These are phyloP conservation scores for Agelas oroides DNA, from an alignment of 37 sponge, comb jelly and placozoan species.

Conservation along the genomic window DNA sequence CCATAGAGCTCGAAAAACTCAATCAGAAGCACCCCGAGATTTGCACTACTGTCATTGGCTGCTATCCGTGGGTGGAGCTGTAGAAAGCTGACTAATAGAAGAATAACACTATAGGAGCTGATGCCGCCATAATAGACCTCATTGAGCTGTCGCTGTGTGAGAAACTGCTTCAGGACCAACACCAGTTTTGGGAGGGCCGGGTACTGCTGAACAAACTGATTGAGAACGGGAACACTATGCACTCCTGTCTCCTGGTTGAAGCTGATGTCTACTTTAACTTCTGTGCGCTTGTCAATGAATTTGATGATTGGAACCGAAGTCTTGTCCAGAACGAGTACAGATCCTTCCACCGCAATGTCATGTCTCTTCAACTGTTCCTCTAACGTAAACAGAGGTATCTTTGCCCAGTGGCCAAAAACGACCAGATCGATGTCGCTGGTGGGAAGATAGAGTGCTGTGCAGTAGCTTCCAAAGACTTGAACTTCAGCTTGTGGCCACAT, in stretches of 20 bases:
- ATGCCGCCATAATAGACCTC: slow-evolving; percentile 97
- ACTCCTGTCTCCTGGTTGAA: slow-evolving; percentile 85
- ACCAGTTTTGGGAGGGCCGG: slow-evolving; percentile 84
- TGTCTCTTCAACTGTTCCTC: slow-evolving; percentile 65
- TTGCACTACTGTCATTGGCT: slow-evolving; percentile 68
- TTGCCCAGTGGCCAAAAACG: slow-evolving; percentile 82
- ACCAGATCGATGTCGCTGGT: slow-evolving; percentile 97
- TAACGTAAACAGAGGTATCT: slow-evolving; percentile 71
- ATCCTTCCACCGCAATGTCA: slow-evolving; percentile 74
- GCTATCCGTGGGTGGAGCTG: slow-evolving; percentile 85
- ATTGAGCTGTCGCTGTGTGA: slow-evolving; percentile 87
- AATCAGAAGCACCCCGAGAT: slow-evolving; percentile 93
- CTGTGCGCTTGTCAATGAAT: slow-evolving; percentile 82
- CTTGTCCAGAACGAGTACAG: slow-evolving; percentile 88
- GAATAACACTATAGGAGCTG: slow-evolving; percentile 91
- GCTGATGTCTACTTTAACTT: slow-evolving; percentile 92
- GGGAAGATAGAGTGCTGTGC: slow-evolving; percentile 88
- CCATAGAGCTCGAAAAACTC: slow-evolving; percentile 99
- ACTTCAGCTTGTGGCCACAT: slow-evolving; percentile 89
- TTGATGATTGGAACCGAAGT: slow-evolving; percentile 93
- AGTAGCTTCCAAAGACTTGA: slow-evolving; percentile 89
- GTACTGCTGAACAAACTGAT: slow-evolving; percentile 72
- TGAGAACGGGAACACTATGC: slow-evolving; percentile 67
- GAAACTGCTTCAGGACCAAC: slow-evolving; percentile 94
- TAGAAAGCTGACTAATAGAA: slow-evolving; percentile 91